Conservation (phyloP, 2,797 vertebrate species). For the Caiman crocodilus region DNA sequence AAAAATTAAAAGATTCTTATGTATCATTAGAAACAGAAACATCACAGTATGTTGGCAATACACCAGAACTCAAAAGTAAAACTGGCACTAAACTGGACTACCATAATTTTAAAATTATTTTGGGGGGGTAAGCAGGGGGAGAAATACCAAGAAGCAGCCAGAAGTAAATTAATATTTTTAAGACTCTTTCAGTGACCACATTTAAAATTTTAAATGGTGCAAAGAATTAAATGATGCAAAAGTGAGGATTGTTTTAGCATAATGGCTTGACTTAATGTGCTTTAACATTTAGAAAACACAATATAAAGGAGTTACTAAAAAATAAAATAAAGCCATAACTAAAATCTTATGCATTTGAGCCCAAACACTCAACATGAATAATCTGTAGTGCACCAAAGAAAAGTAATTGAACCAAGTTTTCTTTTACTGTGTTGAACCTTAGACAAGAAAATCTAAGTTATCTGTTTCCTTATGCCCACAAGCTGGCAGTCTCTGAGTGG, state of each 20-base stretch:
- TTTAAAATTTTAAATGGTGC: background rate
- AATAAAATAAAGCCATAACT: too few relatives aligned
- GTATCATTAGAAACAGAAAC: background rate
- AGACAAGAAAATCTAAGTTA: background rate
- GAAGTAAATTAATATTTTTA: background rate
- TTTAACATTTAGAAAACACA: background rate
- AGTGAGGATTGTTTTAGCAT: too few relatives aligned
- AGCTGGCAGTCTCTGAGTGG: slow-evolving; percentile 47
- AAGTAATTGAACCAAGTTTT: rapidly evolving
- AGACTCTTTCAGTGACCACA: background rate
- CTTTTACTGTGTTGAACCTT: background rate
- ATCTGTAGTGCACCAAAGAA: too few relatives aligned
- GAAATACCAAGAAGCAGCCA: rapidly evolving
- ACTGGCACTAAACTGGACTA: too few relatives aligned
- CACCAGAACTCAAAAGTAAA: background rate
- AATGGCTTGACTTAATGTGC: too few relatives aligned
- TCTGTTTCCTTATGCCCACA: background rate
- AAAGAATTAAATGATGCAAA: too few relatives aligned
- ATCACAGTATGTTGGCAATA: background rate
- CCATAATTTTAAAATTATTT: too few relatives aligned
- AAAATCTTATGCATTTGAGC: too few relatives aligned
- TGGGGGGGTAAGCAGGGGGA: too few relatives aligned
- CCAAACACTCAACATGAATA: too few relatives aligned
- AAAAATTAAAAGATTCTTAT: background rate
- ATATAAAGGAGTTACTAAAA: background rate